phyloP scores from a whole-genome alignment of 2,888 invertebrate genomes.

The Prosapia bicincta region DNA sequence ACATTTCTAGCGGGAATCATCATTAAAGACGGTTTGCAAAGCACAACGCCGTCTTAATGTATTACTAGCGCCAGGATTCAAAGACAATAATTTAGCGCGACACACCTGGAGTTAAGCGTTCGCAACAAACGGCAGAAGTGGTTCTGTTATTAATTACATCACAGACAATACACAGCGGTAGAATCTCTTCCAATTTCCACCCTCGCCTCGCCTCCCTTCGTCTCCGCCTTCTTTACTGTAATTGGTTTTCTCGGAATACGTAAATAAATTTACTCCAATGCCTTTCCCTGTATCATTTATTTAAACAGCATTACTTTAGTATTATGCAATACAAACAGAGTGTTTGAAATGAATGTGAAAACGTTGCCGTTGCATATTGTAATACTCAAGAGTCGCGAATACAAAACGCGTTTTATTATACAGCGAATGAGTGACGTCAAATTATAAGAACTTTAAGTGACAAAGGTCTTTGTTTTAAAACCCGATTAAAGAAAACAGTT shows the following conservation, averaged over 20 bases:
- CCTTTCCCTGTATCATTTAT: neutral
- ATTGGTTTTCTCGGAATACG: neutral
- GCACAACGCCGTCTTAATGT: constrained; percentile 9
- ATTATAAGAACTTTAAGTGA: too few species aligned
- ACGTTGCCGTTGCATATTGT: too few species aligned
- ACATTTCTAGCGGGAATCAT: constrained; percentile 21
- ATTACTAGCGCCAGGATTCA: constrained; percentile 20
- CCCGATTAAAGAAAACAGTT: too few species aligned
- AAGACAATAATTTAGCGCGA: constrained; percentile 23
- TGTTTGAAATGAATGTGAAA: too few species aligned
- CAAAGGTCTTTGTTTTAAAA: too few species aligned
- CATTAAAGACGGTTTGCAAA: constrained; percentile 25
- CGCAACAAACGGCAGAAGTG: constrained; percentile 6
- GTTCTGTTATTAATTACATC: constrained; percentile 23
- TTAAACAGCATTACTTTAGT: neutral
- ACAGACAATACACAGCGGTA: constrained; percentile 16
- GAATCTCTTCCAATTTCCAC: neutral
- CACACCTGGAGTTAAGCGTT: neutral
- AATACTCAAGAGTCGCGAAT: too few species aligned
- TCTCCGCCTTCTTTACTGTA: neutral
- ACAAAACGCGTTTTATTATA: too few species aligned
- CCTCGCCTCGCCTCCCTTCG: neutral
- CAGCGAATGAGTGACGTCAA: too few species aligned
- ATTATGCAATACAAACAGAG: too few species aligned
- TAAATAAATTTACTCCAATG: neutral